phyloP scores from a whole-genome alignment of 2,888 invertebrate genomes.

The Acrobasis consociella region DNA sequence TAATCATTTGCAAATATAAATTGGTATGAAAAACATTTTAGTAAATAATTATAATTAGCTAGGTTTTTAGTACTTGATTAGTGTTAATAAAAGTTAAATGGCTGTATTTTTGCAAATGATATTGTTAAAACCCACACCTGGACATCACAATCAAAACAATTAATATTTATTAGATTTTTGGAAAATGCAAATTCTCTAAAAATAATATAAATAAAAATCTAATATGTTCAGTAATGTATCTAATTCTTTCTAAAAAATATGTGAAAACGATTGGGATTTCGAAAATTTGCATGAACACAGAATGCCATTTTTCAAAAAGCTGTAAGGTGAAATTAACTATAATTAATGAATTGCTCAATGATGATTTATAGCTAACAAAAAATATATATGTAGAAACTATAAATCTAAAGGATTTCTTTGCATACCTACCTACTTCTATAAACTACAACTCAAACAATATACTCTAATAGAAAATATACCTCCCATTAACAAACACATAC shows the following conservation, averaged over 20 bases:
- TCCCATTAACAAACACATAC: background rate
- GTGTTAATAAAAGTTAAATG: slow-evolving; percentile 23
- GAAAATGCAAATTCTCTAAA: slow-evolving; percentile 40
- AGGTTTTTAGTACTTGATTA: slow-evolving; percentile 9
- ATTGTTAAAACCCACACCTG: slow-evolving; percentile 70
- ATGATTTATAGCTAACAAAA: no score
- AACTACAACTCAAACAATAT: background rate
- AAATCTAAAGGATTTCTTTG: background rate
- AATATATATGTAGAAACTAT: background rate
- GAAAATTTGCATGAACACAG: slow-evolving; percentile 36
- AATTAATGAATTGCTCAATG: no score
- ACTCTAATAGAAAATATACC: background rate
- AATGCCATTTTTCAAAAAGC: slow-evolving; percentile 8
- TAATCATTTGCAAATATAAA: slow-evolving; percentile 64
- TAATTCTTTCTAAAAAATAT: background rate
- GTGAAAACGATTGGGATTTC: slow-evolving; percentile 22
- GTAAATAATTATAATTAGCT: background rate
- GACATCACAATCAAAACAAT: slow-evolving; percentile 66
- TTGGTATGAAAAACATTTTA: slow-evolving; percentile 14
- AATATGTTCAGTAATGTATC: background rate
- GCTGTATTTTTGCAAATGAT: slow-evolving; percentile 64
- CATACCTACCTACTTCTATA: background rate
- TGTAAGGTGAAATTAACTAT: background rate
- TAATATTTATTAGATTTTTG: slow-evolving; percentile 39
- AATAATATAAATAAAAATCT: slow-evolving; percentile 24